Base-by-base conservation (phyloP, 2,888 invertebrate species). In the Steinernema scapterisci region DNA sequence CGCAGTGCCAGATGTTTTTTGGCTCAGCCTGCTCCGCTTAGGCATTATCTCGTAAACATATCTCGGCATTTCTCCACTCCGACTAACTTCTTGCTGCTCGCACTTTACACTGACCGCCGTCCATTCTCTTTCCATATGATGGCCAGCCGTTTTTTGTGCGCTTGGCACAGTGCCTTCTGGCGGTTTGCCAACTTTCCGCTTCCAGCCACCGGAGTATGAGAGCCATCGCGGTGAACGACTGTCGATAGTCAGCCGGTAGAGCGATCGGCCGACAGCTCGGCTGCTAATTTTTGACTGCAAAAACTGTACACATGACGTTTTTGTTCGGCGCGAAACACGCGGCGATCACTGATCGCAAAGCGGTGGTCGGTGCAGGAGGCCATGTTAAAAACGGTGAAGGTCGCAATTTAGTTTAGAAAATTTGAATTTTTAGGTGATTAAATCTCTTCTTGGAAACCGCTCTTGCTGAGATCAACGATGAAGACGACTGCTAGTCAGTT, bases 91-190 rank as follows among this genome's bases (percentile, higher is more conserved):
- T 25, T 38, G 63, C 25, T 31, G 38, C 21, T 5, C 63, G 6
- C 16, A 63, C 31, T 63, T 63, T 63, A 63, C 63, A 63, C 63
- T 31, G 2, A 31, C 31, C 27, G 63, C 63, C 63, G 25, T 5
- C 27, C 63, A 7, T 54, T 27, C 27, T 16, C 31, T 5, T 27
- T 25, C 63, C 63, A 63, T 63, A 63, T 63, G 63, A 63, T 63
- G 63, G 31, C 27, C 63, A 63, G 63, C 63, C 11, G 63, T 63
- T 63, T 63, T 63, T 63, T 63, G 63, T 16, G 16, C 31, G 19
- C 63, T 63, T 63, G 63, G 63, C 63, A 63, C 63, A 5, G 63
- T 63, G 63, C 63, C 63, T 31, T 63, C 31, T 63, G 63, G 63
- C 63, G 13, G 16, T 16, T 3, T 3, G 54, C 54, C 54, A 54